These are phyloP conservation scores for Macrosteles quadrilineatus DNA, from an alignment of 1,140 invertebrate genomes.

Conservation along the genomic window DNA sequence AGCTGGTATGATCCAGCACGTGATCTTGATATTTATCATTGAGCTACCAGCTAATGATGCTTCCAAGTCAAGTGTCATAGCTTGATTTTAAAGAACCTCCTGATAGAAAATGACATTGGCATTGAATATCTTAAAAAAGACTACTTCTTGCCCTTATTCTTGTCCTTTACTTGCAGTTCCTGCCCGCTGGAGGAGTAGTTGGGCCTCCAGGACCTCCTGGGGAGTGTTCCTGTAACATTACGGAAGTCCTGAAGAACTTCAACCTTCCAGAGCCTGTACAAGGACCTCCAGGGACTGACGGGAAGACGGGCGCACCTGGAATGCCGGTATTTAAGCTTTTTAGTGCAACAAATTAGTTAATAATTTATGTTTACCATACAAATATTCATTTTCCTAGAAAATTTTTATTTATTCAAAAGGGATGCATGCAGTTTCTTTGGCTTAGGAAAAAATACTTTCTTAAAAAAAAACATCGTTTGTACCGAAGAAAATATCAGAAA, in stretches of 20 bases:
- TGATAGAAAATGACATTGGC: too few relatives aligned
- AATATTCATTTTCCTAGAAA: not conserved
- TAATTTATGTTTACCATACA: not conserved
- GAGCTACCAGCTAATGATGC: too few relatives aligned
- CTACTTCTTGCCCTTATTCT: too few relatives aligned
- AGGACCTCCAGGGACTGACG: conserved; percentile 56
- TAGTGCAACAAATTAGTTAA: not conserved
- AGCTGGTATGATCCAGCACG: too few relatives aligned
- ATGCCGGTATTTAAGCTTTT: conserved; percentile 61
- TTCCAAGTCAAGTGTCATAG: too few relatives aligned
- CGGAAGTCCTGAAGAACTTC: conserved; percentile 61
- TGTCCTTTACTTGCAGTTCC: conserved; percentile 12
- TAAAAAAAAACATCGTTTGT: not conserved
- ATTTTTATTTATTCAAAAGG: not conserved
- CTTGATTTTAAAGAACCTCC: too few relatives aligned
- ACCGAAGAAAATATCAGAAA: too few relatives aligned
- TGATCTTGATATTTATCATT: too few relatives aligned
- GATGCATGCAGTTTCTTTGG: not conserved
- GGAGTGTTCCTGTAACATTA: conserved; percentile 62
- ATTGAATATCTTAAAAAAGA: too few relatives aligned
- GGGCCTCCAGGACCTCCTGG: conserved; percentile 34
- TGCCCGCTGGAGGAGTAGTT: not conserved
- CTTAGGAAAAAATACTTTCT: not conserved
- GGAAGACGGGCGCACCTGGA: conserved; percentile 70
- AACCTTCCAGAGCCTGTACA: conserved; percentile 57